Percentiles rank a stretch among this genome's conserved stretches.
These are phyloP conservation scores for Equus quagga DNA, from an alignment of 2,113 vertebrate genomes.

Conservation along the genomic window DNA sequence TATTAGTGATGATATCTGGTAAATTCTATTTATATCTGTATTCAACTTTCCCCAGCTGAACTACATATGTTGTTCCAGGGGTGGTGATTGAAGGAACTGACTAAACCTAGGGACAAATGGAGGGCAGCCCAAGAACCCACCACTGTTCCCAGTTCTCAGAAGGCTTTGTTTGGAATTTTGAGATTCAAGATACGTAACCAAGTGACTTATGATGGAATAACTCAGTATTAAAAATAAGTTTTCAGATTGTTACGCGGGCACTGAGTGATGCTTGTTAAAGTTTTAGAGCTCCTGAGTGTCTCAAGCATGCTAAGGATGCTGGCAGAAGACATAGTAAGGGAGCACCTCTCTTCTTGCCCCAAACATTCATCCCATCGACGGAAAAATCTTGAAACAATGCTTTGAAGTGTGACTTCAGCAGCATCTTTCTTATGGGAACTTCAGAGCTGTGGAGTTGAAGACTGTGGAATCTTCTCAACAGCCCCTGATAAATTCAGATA, in stretches of 20 bases:
- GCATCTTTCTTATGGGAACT: neutral
- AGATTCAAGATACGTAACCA: neutral
- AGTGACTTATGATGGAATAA: slow-evolving; percentile 34
- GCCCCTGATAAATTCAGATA: neutral
- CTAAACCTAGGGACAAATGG: neutral
- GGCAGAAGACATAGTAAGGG: neutral
- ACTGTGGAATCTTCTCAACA: slow-evolving; percentile 7
- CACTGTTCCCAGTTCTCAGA: neutral
- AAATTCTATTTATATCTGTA: slow-evolving; percentile 17
- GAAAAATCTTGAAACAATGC: neutral
- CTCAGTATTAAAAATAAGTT: slow-evolving; percentile 45
- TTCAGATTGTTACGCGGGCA: neutral
- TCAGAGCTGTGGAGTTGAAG: neutral
- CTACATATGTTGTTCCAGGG: neutral
- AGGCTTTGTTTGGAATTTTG: slow-evolving; percentile 30
- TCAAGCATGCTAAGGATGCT: neutral
- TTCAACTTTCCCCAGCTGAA: slow-evolving; percentile 35
- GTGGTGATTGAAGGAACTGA: neutral
- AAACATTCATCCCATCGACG: neutral
- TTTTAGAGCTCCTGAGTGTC: slow-evolving; percentile 26
- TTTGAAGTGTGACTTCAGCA: slow-evolving; percentile 51
- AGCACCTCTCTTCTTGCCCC: neutral
- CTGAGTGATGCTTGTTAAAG: slow-evolving; percentile 8
- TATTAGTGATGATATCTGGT: slow-evolving; percentile 29
- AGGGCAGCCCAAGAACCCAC: neutral